Percentiles rank a stretch among this genome's conserved stretches.
Evolutionary conservation across 2,113 vertebrate species (phyloP).

Genomic region (Heterochromis multidens): DNA sequence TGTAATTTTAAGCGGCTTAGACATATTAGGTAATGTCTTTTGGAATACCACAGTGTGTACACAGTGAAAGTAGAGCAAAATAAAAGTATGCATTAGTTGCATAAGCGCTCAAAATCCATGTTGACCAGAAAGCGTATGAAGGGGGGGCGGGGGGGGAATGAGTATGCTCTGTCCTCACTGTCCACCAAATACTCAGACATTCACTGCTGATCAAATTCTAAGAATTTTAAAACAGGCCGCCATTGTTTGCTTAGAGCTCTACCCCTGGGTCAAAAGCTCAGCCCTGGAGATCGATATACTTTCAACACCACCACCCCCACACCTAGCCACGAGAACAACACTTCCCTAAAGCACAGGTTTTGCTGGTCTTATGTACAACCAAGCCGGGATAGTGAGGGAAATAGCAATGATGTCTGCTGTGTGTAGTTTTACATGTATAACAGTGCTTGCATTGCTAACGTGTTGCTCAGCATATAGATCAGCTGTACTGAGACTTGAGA

Average conservation of each 20-base stretch:
- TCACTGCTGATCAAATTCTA: constrained; percentile 22
- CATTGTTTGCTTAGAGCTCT: constrained; percentile 59
- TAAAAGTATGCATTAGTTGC: not conserved
- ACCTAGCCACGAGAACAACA: not conserved
- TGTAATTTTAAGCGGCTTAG: not conserved
- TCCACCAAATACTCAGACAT: not conserved
- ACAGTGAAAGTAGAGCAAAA: not conserved
- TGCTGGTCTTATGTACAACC: not conserved
- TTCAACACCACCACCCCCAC: constrained; percentile 56
- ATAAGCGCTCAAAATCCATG: constrained; percentile 47
- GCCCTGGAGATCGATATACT: constrained; percentile 54
- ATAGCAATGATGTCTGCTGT: not conserved
- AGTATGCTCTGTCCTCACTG: constrained; percentile 2
- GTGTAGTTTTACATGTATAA: not conserved
- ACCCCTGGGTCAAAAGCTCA: constrained; percentile 54
- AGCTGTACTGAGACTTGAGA: not conserved
- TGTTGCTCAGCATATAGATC: not conserved
- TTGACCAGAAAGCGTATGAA: constrained; percentile 25
- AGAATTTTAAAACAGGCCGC: constrained; percentile 37
- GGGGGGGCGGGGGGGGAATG: not conserved
- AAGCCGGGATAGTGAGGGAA: not conserved
- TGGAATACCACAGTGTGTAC: not conserved
- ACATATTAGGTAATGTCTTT: not conserved
- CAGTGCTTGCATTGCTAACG: not conserved
- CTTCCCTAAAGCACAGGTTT: constrained; percentile 19